phyloP scores from a whole-genome alignment of 2,113 vertebrate genomes.

The Alethe diademata region DNA sequence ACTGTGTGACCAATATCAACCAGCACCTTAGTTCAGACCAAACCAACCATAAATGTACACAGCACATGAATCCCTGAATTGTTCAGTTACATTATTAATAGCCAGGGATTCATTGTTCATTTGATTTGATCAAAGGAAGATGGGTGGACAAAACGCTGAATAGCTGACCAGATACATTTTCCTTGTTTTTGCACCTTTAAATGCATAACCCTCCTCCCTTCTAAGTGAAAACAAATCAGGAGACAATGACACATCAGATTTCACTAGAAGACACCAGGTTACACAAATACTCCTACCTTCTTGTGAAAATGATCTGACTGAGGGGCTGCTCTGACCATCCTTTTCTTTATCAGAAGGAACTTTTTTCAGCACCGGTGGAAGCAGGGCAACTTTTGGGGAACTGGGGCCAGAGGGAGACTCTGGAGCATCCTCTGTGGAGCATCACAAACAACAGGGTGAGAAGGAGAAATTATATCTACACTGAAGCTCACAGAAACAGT shows the following conservation, averaged over 20 bases:
- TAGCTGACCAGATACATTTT: not conserved
- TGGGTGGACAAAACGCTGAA: not conserved
- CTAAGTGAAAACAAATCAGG: not conserved
- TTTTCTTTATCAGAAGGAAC: conserved; percentile 85
- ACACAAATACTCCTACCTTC: conserved; percentile 79
- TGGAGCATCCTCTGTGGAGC: conserved; percentile 80
- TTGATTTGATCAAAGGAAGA: not conserved
- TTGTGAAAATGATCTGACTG: conserved; percentile 78
- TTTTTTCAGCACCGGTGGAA: conserved; percentile 82
- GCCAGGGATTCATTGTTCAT: not conserved
- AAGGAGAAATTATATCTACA: not conserved
- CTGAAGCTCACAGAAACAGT: not conserved
- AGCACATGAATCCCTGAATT: not conserved
- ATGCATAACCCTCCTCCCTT: not conserved
- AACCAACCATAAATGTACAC: not conserved
- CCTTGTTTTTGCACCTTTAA: not conserved
- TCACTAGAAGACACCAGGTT: not conserved
- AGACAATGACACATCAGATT: not conserved
- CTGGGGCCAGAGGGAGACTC: conserved; percentile 80
- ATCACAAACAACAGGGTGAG: not conserved
- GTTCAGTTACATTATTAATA: not conserved
- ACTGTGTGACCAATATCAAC: not conserved
- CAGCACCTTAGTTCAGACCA: not conserved
- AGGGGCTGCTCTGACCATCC: conserved; percentile 79
- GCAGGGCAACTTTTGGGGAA: conserved; percentile 78